Base-by-base conservation (phyloP, 2,888 invertebrate genomes). In the Cordilura impudica region DNA sequence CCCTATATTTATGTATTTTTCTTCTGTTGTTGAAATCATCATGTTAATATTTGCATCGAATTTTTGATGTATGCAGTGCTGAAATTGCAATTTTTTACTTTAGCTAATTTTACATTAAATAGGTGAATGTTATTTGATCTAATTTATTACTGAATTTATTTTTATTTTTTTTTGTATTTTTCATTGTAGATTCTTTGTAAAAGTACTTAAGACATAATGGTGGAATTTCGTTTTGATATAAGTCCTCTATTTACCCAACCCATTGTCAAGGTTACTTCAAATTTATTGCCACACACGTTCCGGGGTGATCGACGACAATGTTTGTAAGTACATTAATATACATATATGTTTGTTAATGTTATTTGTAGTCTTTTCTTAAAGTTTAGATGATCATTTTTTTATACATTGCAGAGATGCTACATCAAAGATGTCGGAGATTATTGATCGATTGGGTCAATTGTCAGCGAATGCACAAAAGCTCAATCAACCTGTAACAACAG, bases 381-480 rank as follows among this genome's bases (percentile, higher is more conserved):
- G 75, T 58, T 73, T 67, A 76, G 73, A 78, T 56, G 51, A 81
- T 73, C 71, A 51, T 81, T 72, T 72, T 54, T 79, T 70, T 71
- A 54, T 73, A 56, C 71, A 60, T 79, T 74, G 53, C 83, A 93
- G 93, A 89, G 92, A 93, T 87, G 91, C 91, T 80, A 91, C 92
- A 82, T 90, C 91, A 56, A 92, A 92, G 85, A 89, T 93, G 82
- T 90, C 92, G 1, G 92, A 92, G 84, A 89, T 95, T 53, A 90
- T 96, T 29, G 94, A 95, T 87, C 90, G 90, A 7, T 91, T 96
- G 86, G 96, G 96, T 0, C 91, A 93, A 86, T 92, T 93, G 70
- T 96, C 96, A 2, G 94, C 95, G 0, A 87, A 89, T 16, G 94
- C 95, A 3, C 96, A 96, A 89, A 94, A 94, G 1, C 91, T 96